Conservation (phyloP, 2,797 vertebrate species). For the Otolemur crassicaudatus region DNA sequence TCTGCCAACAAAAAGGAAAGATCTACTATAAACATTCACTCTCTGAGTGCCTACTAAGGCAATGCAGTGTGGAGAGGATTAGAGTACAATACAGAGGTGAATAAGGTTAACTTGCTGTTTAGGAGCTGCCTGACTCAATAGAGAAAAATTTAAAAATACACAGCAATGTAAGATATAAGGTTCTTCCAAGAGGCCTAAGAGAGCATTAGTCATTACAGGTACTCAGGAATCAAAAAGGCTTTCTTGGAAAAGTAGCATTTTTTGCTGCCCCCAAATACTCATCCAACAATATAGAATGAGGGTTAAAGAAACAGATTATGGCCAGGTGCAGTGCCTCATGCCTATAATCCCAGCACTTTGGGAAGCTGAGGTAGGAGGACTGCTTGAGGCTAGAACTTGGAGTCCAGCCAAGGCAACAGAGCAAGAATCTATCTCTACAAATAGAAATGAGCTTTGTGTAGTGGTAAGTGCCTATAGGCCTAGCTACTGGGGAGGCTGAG, state of each 20-base stretch:
- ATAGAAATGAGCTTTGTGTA: neutral
- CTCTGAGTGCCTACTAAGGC: neutral
- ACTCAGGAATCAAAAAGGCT: neutral
- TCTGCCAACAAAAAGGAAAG: constrained; percentile 18
- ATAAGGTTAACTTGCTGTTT: neutral
- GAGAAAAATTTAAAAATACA: neutral
- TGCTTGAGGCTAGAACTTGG: neutral
- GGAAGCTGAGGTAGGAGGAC: neutral
- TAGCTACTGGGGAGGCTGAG: neutral
- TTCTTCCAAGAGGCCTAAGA: neutral
- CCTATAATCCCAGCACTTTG: neutral
- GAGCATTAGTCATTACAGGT: neutral
- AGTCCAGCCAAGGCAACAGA: neutral
- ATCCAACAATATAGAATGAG: neutral
- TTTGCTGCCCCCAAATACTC: neutral
- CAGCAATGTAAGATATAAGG: neutral
- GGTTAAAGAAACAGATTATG: constrained; percentile 15
- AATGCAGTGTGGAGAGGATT: neutral
- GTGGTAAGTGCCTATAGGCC: neutral
- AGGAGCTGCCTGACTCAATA: neutral
- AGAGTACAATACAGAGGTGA: neutral
- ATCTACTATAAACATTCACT: neutral
- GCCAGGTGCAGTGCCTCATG: neutral
- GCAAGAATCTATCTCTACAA: neutral
- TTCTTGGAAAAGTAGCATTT: constrained; percentile 19